phyloP scores from a whole-genome alignment of 2,888 invertebrate species.

The Phrixothrix hirtus region DNA sequence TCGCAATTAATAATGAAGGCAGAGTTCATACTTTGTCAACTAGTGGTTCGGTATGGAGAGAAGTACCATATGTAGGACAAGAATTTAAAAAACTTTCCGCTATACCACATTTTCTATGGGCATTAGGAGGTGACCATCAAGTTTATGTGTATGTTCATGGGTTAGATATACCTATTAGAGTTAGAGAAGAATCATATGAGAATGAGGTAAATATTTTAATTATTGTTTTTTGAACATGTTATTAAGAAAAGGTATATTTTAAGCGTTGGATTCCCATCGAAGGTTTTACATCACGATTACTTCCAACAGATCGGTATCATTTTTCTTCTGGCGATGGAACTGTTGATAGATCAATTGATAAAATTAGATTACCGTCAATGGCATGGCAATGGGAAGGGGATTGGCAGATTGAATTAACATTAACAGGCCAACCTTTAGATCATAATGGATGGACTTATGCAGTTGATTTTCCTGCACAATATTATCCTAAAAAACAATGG shows the following conservation, averaged over 20 bases:
- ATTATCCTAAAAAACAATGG: slow-evolving; percentile 81
- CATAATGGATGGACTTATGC: slow-evolving; percentile 95
- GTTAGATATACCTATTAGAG: slow-evolving; percentile 85
- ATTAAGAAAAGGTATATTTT: slow-evolving; percentile 33
- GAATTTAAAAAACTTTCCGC: slow-evolving; percentile 89
- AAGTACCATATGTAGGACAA: slow-evolving; percentile 81
- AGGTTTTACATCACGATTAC: slow-evolving; percentile 79
- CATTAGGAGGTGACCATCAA: slow-evolving; percentile 90
- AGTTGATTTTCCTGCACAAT: slow-evolving; percentile 86
- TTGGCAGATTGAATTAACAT: slow-evolving; percentile 83
- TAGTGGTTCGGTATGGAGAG: slow-evolving; percentile 80
- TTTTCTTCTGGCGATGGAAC: slow-evolving; percentile 86
- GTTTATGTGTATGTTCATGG: slow-evolving; percentile 90
- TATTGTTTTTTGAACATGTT: slow-evolving; percentile 4
- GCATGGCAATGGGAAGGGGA: slow-evolving; percentile 98
- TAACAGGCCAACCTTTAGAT: slow-evolving; percentile 84
- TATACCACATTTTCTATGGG: slow-evolving; percentile 86
- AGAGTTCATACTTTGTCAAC: slow-evolving; percentile 84
- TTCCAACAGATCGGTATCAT: slow-evolving; percentile 86
- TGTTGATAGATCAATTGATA: slow-evolving; percentile 75
- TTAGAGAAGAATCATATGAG: slow-evolving; percentile 89
- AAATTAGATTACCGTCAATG: slow-evolving; percentile 86
- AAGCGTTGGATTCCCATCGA: slow-evolving; percentile 88
- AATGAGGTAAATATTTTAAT: slow-evolving; percentile 68
- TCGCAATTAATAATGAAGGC: slow-evolving; percentile 86